A percentile compares a stretch with the other conserved stretches of the same genome.
Evolutionary conservation across 1,140 invertebrate genomes (phyloP).

Genomic region (Zaprionus taronus): DNA sequence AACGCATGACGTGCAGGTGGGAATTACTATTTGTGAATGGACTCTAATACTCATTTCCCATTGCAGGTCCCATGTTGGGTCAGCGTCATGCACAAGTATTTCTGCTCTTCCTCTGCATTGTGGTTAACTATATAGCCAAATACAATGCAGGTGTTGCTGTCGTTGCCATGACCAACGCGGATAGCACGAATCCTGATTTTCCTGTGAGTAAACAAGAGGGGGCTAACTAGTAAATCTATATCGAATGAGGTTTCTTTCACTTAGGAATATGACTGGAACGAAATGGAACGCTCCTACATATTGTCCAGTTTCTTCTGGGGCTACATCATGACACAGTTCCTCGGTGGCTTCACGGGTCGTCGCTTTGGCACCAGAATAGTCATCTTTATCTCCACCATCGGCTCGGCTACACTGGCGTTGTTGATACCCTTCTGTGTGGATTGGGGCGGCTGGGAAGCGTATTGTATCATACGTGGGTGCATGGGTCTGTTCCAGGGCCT

Average conservation of each 20-base stretch:
- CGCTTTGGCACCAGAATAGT: conserved; percentile 87
- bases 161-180: conserved; percentile 77
- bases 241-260: background rate
- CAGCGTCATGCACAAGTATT: conserved; percentile 72
- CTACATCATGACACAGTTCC: conserved; percentile 86
- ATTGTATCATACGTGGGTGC: conserved; percentile 87
- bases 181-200: conserved; percentile 68
- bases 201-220: conserved; percentile 47
- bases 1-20: background rate
- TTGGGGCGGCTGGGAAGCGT: conserved; percentile 87
- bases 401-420: conserved; percentile 84
- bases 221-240: background rate
- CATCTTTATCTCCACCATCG: conserved; percentile 86
- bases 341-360: conserved; percentile 88
- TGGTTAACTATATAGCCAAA: conserved; percentile 69
- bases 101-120: conserved; percentile 70
- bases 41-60: background rate
- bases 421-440: conserved; percentile 83
- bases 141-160: conserved; percentile 73
- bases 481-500: conserved; percentile 92
- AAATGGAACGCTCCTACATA: conserved; percentile 85
- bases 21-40: background rate
- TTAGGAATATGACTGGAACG: conserved; percentile 85
- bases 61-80: conserved; percentile 62
- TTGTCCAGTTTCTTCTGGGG: conserved; percentile 89